Conservation (phyloP, 1,140 invertebrate species). For the Polypedilum pembai region DNA sequence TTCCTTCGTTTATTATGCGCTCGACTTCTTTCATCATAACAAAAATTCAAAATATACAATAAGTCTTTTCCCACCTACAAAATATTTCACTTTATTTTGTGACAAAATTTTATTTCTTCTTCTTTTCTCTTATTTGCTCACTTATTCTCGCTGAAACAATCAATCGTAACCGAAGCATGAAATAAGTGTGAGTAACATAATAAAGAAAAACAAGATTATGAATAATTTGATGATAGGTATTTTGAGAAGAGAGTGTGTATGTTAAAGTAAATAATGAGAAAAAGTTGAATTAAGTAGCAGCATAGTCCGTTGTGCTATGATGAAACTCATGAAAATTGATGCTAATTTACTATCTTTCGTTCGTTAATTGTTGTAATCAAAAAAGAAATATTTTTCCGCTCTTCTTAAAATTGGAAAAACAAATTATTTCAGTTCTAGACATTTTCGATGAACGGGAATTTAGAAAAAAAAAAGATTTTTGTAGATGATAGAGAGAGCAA, state of each 20-base stretch:
- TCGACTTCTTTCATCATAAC: too few relatives aligned
- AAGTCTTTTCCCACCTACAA: neutral
- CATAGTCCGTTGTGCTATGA: neutral
- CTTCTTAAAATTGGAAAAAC: neutral
- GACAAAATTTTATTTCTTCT: neutral
- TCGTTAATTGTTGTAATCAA: neutral
- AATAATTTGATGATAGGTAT: conserved; percentile 13
- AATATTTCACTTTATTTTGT: neutral
- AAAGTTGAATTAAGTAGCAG: neutral
- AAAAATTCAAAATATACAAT: too few relatives aligned
- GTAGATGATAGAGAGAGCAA: neutral
- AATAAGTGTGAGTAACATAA: neutral
- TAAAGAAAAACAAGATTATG: neutral
- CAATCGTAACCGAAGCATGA: neutral
- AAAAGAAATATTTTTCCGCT: neutral
- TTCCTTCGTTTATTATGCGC: neutral
- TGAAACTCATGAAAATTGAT: neutral
- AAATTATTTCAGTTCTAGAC: too few relatives aligned
- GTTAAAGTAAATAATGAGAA: too few relatives aligned
- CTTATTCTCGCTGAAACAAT: neutral
- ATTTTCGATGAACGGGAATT: too few relatives aligned
- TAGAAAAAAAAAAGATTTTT: neutral
- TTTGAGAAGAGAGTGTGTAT: neutral
- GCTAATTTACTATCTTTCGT: conserved; percentile 3
- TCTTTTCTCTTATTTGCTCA: neutral